Evolutionary conservation across 2,888 invertebrate genomes (phyloP).

Genomic region (Malthinus flaveolus): DNA sequence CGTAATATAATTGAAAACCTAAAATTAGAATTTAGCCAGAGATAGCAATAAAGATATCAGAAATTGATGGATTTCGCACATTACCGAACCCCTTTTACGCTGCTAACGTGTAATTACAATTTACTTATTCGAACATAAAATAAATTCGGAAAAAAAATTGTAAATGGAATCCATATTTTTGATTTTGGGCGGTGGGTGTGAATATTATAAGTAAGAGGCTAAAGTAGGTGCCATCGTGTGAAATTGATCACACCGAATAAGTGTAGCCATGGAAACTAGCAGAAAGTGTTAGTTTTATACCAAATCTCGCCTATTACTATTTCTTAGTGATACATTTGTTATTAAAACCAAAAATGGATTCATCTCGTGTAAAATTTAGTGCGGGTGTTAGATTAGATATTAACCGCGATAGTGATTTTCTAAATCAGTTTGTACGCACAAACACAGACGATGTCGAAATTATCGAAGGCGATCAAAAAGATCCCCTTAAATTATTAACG

Average conservation of each 20-base stretch:
- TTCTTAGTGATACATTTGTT: not conserved
- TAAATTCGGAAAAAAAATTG: not conserved
- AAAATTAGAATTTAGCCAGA: slow-evolving; percentile 24
- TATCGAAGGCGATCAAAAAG: slow-evolving; percentile 14
- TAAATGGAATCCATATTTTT: slow-evolving; percentile 1
- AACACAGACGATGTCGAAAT: slow-evolving; percentile 62
- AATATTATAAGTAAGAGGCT: slow-evolving; percentile 18
- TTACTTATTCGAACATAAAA: not conserved
- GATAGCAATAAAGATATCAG: slow-evolving; percentile 31
- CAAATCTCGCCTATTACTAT: slow-evolving; percentile 7
- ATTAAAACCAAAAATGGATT: not conserved
- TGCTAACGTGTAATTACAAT: slow-evolving; percentile 3
- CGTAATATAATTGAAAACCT: slow-evolving; percentile 25
- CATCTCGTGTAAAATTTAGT: slow-evolving; percentile 4
- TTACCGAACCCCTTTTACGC: slow-evolving; percentile 1
- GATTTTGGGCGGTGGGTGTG: slow-evolving; percentile 3
- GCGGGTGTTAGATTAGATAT: slow-evolving; percentile 48
- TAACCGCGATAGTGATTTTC: slow-evolving; percentile 71
- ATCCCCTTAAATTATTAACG: slow-evolving; percentile 30
- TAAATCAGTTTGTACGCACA: slow-evolving; percentile 79
- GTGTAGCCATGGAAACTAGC: slow-evolving; percentile 32
- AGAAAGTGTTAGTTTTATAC: slow-evolving; percentile 32
- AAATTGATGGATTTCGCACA: slow-evolving; percentile 21
- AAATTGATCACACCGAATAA: slow-evolving; percentile 36
- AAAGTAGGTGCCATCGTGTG: slow-evolving; percentile 25